Base-by-base conservation (phyloP, 2,113 vertebrate species). In the Salvelinus alpinus region DNA sequence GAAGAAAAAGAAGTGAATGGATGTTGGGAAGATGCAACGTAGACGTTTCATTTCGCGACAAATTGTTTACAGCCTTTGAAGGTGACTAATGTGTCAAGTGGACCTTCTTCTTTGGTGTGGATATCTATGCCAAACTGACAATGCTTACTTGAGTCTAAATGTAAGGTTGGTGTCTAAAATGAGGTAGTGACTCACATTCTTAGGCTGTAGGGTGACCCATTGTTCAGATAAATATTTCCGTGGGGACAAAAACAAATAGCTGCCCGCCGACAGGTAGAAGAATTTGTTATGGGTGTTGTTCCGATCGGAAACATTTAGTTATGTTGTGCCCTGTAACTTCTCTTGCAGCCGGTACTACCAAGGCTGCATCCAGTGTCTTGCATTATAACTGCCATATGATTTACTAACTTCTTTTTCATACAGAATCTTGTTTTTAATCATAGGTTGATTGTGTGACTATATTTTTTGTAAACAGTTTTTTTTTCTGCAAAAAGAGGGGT, bases 41-140 rank as follows among this genome's bases (percentile, higher is more conserved):
- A 76, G 80, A 88, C 85, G 82, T 90, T 87, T 88, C 84, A 84
- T 90, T 88, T 85, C 70, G 84, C 89, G 86, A 93, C 85, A 90
- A 93, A 94, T 93, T 95, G 38, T 95, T 97, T 97, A 97, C 94
- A 95, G 91, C 92, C 83, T 94, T 92, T 87, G 85, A 93, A 91
- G 93, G 86, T 93, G 74, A 90, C 85, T 85, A 88, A 64, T 91
- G 85, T 85, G 88, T 95, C 90, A 92, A 90, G 72, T 80, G 91
- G 90, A 93, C 91, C 38, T 94, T 89, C 87, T 86, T 87, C 64
- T 73, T 74, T 72, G 72, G 73, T 71, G 65, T 92, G 93, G 92
- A 95, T 93, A 91, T 92, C 91, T 88, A 94, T 94, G 93, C 94
- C 94, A 96, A 95, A 95, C 92, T 93, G 93, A 93, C 92, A 90